Base-by-base conservation (phyloP, 2,888 invertebrate species). In the Heterodera filipjevi region DNA sequence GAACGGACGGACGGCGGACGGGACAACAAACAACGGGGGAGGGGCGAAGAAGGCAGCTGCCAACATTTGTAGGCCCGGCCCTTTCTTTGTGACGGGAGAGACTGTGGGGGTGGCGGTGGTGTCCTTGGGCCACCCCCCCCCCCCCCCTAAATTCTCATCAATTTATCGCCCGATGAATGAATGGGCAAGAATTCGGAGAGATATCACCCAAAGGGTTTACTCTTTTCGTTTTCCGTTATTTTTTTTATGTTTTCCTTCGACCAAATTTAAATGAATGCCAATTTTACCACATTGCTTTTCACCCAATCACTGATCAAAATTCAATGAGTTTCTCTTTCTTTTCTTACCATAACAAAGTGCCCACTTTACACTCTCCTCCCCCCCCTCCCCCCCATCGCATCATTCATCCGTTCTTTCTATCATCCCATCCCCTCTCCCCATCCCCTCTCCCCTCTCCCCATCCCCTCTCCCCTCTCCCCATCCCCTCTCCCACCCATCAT, bases 71-170 rank as follows among this genome's bases (percentile, higher is more conserved):
- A 59, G 59, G 59, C 59, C 59, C 59, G n/a, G 59, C 59, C 59
- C 53, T 27, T 59, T 19, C 59, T 59, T 59, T 59, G 59, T 59
- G 59, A 49, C 16, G 19, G 19, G 59, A 59, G 59, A 59, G 59
- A 59, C 59, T 59, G 59, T 59, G 59, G 39, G 39, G 39, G 39
- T 39, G 39, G 39, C 39, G 39, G 39, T 16, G 19, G 49, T 59
- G 59, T 59, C 59, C 59, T 59, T 59, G 59, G 59, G 59, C 59
- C 59, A 27, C 22, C 59, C 59, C 59, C 59, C 59, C 22, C n/a
- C 59, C 59, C 59, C n/a, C 27, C 59, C 59, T 27, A 5, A 49
- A 49, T 49, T 59, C 59, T 27, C 59, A 27, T 59, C 59, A 49
- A 49, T 49, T 49, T 16, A 49, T 49, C 49, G 16, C 19, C 49